Evolutionary conservation across 1,140 invertebrate species (phyloP), one percentile per base, ranked within the genome.

Genomic region (Ceratina japonica): DNA sequence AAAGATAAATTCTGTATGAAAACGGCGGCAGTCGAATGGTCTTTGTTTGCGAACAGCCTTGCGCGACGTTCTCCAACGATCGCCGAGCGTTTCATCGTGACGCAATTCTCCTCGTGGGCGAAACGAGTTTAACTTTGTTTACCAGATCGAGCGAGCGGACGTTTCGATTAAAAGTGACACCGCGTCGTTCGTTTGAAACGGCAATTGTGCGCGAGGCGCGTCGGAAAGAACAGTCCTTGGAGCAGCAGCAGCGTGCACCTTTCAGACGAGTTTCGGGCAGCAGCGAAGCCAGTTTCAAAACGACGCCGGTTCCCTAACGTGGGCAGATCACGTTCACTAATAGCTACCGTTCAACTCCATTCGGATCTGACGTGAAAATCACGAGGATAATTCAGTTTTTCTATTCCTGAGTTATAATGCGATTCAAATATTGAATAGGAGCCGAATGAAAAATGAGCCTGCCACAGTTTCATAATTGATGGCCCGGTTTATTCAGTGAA

Each of bases 61-160:
- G 37, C 63, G 24, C 63, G 31, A 64, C 31, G n/a, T 65, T 51
- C 15, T 51, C 20, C 20, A 51, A 16, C 65, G 49, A 13, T 27
- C 22, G 20, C 51, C 20, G 37, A 15, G 15, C 44, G 44, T 51
- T 52, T 22, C 22, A 52, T 68, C 65, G 65, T 68, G 65, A 52
- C 65, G 65, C 65, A 68, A 68, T 52, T 52, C 65, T 68, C 44
- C 44, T 52, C 65, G 65, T 68, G 65, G 65, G 65, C 65, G 10
- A 68, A 68, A 68, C 65, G 65, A 27, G 65, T 68, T 68, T 68
- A 68, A 68, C 65, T 68, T 68, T 68, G 65, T 68, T 68, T 68
- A 68, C 65, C 49, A 20, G 65, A 68, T 68, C 65, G 65, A 68
- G 63, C 12, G 63, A 51, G 49, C 65, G 49, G 51, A 12, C 44